Base-by-base conservation (phyloP, 2,797 vertebrate genomes). In the Pachyuromys duprasi region DNA sequence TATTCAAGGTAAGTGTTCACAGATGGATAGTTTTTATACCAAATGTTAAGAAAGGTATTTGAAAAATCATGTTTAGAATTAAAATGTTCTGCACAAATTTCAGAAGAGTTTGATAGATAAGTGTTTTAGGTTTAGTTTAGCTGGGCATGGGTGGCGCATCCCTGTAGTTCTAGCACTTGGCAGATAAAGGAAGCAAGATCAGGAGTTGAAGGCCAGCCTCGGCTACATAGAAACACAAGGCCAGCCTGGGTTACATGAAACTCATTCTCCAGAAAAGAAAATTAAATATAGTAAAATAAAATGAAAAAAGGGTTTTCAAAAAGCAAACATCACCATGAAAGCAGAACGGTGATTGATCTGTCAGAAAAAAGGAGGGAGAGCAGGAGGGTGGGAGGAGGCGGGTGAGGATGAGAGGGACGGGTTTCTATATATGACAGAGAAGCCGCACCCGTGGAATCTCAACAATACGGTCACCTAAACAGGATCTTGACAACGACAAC, bases 31-130 rank as follows among this genome's bases (percentile, higher is more conserved):
- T 65, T 96, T 87, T 83, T 45, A 70, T 81, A 62, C 22, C 22
- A 82, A 81, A 36, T 39, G 24, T 69, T 70, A 75, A 42, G 69
- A 93, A 88, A 90, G 33, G 62, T 82, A 55, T 78, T 6, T 86
- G 15, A 88, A 79, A 79, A 94, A 63, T 13, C n/a, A 8, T 42
- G 86, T 91, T 92, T 62, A n/a, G 82, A 92, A 94, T 84, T 82
- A n/a, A 20, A 96, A 42, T 75, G 63, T 8, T 24, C 1, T 67
- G 9, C 42, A 89, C n/a, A 86, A 70, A 90, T 74, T 96, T 42
- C 49, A 93, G 63, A 91, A 90, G 42, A 31, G 53, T 82, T 42
- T 82, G 76, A 57, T 78, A 86, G 57, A 22, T 53, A 63, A 62
- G 86, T 81, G 87, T 82, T 87, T 91, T 91, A 70, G 45, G 70